phyloP scores from a whole-genome alignment of 2,797 vertebrate genomes.

The Cephalopachus bancanus region DNA sequence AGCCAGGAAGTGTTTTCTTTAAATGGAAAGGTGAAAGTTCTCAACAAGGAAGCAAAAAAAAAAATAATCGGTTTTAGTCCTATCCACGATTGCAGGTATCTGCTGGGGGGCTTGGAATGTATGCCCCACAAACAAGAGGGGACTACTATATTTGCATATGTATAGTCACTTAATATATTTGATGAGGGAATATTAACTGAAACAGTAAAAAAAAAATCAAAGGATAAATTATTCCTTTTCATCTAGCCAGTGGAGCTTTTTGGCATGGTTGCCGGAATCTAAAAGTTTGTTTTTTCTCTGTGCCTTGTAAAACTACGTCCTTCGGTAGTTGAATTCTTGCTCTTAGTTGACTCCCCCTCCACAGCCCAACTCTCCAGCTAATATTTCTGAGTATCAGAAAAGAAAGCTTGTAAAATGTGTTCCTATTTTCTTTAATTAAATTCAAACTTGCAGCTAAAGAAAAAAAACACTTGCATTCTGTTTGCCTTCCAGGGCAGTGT shows the following conservation, averaged over 20 bases:
- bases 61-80: not conserved
- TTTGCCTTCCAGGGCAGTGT: conserved; percentile 90
- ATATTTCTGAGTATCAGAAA: not conserved
- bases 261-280: not conserved
- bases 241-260: not conserved
- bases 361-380: not conserved
- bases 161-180: not conserved
- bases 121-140: not conserved
- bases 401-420: not conserved
- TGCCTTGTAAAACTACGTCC: not conserved
- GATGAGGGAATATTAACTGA: not conserved
- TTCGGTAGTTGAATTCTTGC: not conserved
- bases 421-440: not conserved
- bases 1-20: not conserved
- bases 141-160: not conserved
- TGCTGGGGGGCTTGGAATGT: not conserved
- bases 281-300: not conserved
- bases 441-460: not conserved
- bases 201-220: not conserved
- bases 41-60: not conserved
- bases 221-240: not conserved
- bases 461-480: conserved; percentile 21
- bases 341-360: not conserved
- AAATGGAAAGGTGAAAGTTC: not conserved
- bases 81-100: not conserved